Evolutionary conservation across 35 echinoderm and acorn worm genomes (phyloP), one percentile per base, ranked within the genome.

Genomic region (Diadema setosum): DNA sequence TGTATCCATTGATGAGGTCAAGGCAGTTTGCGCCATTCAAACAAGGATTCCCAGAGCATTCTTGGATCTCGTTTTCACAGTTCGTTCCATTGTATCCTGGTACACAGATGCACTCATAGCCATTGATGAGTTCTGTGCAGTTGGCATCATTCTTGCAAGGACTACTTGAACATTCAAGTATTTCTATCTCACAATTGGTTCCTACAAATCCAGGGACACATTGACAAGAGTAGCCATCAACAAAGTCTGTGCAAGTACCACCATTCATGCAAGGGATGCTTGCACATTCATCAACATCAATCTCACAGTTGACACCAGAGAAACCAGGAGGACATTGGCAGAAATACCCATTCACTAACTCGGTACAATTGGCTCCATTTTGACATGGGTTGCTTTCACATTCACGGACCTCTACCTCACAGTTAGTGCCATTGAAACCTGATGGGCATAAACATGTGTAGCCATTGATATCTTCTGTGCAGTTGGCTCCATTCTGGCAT

Each of bases 261-360:
- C 93, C 93, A 45, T 94, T 94, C 34, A 59, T 65, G 45, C 93
- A 94, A 18, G 93, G 88, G 29, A 86, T 86, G 58, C 88, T 94
- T 8, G 42, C 58, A 43, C 93, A 94, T 17, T 70, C 65, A 5
- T 9, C 14, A 32, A 70, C 27, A 5, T 70, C 65, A 24, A 5
- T 17, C 33, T 70, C 65, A 4, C 65, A 70, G 30, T 32, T 5
- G 30, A 0, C 17, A 32, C 65, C 65, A 24, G 4, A 8, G 16
- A 18, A 70, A 32, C 65, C 65, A 18, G 21, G 21, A 32, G 65
- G 30, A 18, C 67, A 73, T 4, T 25, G 24, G 31, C 67, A 73
- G 30, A 5, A 9, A 39, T 73, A 73, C 12, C 6, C 5, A 73
- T 30, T 18, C 14, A 73, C 2, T 9, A 29, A 29, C 0, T 73